Conservation (phyloP, 2,113 vertebrate species). For the Phoxinus phoxinus region DNA sequence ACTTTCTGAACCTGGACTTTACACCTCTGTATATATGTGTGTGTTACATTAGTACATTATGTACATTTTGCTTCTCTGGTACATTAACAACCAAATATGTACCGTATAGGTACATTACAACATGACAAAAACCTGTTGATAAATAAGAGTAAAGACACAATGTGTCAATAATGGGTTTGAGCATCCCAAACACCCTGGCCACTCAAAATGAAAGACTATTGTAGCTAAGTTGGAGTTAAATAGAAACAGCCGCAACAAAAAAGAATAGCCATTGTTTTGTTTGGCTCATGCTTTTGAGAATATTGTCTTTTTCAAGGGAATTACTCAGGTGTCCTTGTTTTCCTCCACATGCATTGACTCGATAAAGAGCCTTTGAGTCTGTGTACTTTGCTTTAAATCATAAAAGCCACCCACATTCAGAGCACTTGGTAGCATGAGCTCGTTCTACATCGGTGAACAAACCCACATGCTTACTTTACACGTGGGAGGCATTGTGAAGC, state of each 20-base stretch:
- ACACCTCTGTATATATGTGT: not conserved
- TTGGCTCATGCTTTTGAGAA: not conserved
- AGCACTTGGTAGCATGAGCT: constrained; percentile 30
- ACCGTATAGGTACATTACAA: not conserved
- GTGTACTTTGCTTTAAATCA: constrained; percentile 50
- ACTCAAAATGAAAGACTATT: not conserved
- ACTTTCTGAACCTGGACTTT: too few species aligned
- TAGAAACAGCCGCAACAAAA: constrained; percentile 12
- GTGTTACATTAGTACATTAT: not conserved
- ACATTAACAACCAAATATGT: not conserved
- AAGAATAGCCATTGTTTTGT: not conserved
- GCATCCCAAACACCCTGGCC: not conserved
- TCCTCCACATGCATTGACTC: constrained; percentile 48
- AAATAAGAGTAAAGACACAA: not conserved
- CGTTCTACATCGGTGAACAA: constrained; percentile 40
- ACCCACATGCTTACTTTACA: constrained; percentile 49
- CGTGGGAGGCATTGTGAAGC: constrained; percentile 57
- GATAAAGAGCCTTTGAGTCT: constrained; percentile 54
- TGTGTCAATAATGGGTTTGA: not conserved
- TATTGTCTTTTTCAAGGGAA: constrained; percentile 2
- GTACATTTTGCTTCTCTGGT: not conserved
- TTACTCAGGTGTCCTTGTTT: constrained; percentile 7
- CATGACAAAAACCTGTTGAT: not conserved
- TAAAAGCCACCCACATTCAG: constrained; percentile 52
- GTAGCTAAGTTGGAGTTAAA: not conserved